Percentiles rank a stretch among this genome's conserved stretches.
Conservation (phyloP, 2,113 vertebrate genomes). For the Solenodon paradoxus region DNA sequence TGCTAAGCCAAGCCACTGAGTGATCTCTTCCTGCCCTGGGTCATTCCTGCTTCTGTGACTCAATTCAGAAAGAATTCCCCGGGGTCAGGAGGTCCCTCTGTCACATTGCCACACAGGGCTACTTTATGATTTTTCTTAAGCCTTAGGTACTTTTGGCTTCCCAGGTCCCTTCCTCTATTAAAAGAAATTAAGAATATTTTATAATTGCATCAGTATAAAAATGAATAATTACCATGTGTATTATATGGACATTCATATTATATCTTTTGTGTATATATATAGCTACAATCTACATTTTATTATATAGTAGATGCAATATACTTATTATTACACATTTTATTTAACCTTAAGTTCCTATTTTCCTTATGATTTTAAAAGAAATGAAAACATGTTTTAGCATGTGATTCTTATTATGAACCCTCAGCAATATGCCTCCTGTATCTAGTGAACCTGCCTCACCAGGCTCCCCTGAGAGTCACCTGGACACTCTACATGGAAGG, state of each 20-base stretch:
- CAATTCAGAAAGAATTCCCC: background rate
- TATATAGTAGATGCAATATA: no score
- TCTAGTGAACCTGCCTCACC: background rate
- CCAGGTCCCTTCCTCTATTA: background rate
- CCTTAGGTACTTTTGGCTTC: background rate
- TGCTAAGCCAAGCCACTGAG: background rate
- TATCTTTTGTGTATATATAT: no score
- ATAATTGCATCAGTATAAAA: background rate
- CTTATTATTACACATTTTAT: no score
- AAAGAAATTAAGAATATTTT: background rate
- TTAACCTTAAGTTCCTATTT: no score
- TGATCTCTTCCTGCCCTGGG: rapidly evolving
- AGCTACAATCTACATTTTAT: no score
- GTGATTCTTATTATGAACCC: background rate
- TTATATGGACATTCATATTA: no score
- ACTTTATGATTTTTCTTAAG: background rate
- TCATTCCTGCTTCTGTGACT: background rate
- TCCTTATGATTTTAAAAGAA: slow-evolving; percentile 12
- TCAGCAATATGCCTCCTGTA: background rate
- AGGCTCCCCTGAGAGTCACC: rapidly evolving
- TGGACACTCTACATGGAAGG: background rate
- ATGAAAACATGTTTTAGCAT: background rate
- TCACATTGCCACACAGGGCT: background rate
- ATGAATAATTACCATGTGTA: no score
- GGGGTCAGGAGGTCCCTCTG: background rate